phyloP scores from a whole-genome alignment of 2,797 vertebrate species.

The Adelosebastes latens region DNA sequence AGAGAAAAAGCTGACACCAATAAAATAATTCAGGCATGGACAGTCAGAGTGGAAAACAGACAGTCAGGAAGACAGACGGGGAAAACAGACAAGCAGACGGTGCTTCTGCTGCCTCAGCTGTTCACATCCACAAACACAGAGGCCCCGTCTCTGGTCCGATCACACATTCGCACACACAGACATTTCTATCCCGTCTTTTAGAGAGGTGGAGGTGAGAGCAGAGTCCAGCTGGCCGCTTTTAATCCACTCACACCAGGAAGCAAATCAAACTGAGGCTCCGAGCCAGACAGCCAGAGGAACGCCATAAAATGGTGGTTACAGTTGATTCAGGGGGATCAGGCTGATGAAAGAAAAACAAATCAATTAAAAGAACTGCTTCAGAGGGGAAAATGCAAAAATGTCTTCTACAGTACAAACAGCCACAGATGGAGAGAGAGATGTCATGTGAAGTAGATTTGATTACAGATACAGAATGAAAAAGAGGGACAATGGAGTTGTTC shows the following conservation, averaged over 20 bases:
- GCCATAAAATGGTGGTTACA: not conserved
- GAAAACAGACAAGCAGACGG: slow-evolving; percentile 25
- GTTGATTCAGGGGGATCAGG: not conserved
- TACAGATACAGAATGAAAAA: not conserved
- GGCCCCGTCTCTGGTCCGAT: not conserved
- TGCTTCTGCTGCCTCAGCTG: slow-evolving; percentile 40
- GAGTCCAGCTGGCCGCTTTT: slow-evolving; percentile 20
- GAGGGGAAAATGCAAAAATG: not conserved
- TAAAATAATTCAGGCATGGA: slow-evolving; percentile 46
- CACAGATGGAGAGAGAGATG: not conserved
- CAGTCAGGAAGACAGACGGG: slow-evolving; percentile 7
- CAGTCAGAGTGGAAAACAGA: slow-evolving; percentile 28
- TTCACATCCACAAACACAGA: slow-evolving; percentile 26
- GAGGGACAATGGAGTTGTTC: not conserved
- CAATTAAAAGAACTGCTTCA: not conserved
- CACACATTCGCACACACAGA: not conserved
- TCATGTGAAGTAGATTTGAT: not conserved
- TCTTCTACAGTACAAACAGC: not conserved
- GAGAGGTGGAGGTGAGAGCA: slow-evolving; percentile 36
- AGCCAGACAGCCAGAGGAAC: not conserved
- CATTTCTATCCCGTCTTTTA: slow-evolving; percentile 15
- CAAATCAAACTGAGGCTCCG: slow-evolving; percentile 22
- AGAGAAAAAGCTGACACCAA: slow-evolving; percentile 37
- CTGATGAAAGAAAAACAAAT: not conserved
- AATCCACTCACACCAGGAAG: slow-evolving; percentile 15